Conservation (phyloP, 2,888 invertebrate species). For the Hedychridium roseum region DNA sequence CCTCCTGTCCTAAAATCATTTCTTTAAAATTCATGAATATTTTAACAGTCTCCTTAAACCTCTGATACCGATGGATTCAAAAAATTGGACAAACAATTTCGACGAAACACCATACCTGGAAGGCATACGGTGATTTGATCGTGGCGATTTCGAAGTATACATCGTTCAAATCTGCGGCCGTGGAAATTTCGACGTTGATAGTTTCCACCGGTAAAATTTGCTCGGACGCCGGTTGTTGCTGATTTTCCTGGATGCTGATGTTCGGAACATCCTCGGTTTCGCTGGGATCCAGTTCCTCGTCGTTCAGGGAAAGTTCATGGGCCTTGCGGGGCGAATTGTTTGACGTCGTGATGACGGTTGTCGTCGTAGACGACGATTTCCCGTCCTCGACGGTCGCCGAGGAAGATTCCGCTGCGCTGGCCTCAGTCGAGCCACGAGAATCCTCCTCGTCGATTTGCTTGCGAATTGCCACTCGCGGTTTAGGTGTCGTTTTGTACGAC, state of each 20-base stretch:
- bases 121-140: conserved; percentile 87
- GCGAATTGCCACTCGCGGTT: conserved; percentile 83
- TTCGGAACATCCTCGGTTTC: conserved; percentile 67
- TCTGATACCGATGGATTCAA: too few relatives aligned
- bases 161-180: conserved; percentile 85
- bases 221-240: conserved; percentile 37
- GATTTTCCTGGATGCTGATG: conserved; percentile 52
- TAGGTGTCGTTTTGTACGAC: conserved; percentile 91
- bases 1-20: too few relatives aligned
- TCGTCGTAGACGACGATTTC: conserved; percentile 62
- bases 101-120: conserved; percentile 83
- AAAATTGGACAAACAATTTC: too few relatives aligned
- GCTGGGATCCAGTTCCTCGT: conserved; percentile 74
- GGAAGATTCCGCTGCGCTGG: conserved; percentile 31
- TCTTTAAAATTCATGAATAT: too few relatives aligned
- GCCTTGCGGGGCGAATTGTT: conserved; percentile 44
- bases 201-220: conserved; percentile 77
- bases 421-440: conserved; percentile 29
- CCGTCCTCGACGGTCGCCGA: conserved; percentile 18
- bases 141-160: conserved; percentile 90
- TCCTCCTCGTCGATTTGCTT: conserved; percentile 68
- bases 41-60: too few relatives aligned
- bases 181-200: conserved; percentile 87
- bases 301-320: conserved; percentile 45
- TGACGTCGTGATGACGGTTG: conserved; percentile 55